Evolutionary conservation across 2,888 invertebrate genomes (phyloP), one percentile per base, ranked within the genome.

Genomic region (Cantharis rufa): DNA sequence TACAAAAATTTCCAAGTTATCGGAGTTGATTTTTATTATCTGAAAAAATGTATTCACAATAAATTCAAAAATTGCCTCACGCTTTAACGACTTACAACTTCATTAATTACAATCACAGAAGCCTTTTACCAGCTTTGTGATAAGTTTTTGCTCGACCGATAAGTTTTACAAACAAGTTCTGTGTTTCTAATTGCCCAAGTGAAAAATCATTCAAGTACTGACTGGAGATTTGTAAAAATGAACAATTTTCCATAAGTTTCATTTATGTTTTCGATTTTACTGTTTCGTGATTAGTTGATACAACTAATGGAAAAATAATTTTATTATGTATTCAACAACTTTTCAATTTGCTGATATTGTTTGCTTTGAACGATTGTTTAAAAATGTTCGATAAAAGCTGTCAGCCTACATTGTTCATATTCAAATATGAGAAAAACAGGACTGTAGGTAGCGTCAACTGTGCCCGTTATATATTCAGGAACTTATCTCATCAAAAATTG

Each of bases 401-500:
- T 24, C 24, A 21, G 18, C 9, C 18, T 18, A 21, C 64, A 66
- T 66, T 66, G 24, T 66, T 66, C 64, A 24, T 15, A 69, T 32
- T 28, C 27, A 32, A 15, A 32, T 28, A 69, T 69, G 69, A 27
- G 69, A 69, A 69, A 48, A 74, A 70, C 64, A 74, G 62, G 74
- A 69, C 69, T 27, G 48, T 48, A 48, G 61, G 18, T 32, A 27
- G 61, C 75, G 69, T 70, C 77, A 74, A 77, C 64, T 68, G 72
- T 69, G 74, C 78, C 72, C 75, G 74, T 66, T 66, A 66, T 78
- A 74, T 74, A 78, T 78, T 76, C 78, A 76, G 27, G 74, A 78
- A 78, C 78, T 78, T 78, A 78, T 78, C 78, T 78, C 78, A 76
- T 78, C 78, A 78, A 78, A 78, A 78, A 76, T 69, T 76, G 76